Conservation (phyloP, 2,113 vertebrate species). For the Chaetodon auriga region DNA sequence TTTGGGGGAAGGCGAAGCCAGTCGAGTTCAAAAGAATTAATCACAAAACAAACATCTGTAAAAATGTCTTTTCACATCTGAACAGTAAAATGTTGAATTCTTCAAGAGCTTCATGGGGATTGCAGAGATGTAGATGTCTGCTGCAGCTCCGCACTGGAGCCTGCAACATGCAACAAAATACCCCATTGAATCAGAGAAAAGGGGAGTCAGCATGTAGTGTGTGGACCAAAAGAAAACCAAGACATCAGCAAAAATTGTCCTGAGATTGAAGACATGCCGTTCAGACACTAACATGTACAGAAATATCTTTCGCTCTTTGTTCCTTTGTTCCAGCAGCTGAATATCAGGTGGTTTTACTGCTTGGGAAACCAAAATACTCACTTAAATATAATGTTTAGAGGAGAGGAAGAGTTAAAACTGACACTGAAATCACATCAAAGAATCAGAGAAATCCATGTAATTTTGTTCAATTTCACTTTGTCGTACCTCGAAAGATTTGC, state of each 20-base stretch:
- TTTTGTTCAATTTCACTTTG: not conserved
- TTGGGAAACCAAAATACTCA: not conserved
- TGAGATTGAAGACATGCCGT: constrained; percentile 4
- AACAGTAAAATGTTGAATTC: not conserved
- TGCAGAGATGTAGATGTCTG: not conserved
- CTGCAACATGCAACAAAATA: not conserved
- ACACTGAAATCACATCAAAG: not conserved
- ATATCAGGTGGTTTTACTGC: constrained; percentile 12
- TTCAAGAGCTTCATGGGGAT: not conserved
- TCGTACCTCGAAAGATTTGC: not conserved
- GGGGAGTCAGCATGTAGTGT: constrained; percentile 4
- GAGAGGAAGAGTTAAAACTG: not conserved
- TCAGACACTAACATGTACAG: not conserved
- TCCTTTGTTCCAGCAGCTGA: not conserved
- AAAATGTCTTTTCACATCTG: not conserved
- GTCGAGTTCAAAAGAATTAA: not conserved
- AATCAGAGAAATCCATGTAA: not conserved
- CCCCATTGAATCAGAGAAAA: not conserved
- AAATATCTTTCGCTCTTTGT: not conserved
- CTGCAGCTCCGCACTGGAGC: not conserved
- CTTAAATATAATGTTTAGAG: not conserved
- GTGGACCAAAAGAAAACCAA: constrained; percentile 11
- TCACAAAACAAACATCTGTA: not conserved
- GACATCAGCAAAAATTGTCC: constrained; percentile 3
- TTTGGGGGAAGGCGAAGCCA: too few species aligned